Evolutionary conservation across 1,140 invertebrate species (phyloP).

Genomic region (Orchestia grillus): DNA sequence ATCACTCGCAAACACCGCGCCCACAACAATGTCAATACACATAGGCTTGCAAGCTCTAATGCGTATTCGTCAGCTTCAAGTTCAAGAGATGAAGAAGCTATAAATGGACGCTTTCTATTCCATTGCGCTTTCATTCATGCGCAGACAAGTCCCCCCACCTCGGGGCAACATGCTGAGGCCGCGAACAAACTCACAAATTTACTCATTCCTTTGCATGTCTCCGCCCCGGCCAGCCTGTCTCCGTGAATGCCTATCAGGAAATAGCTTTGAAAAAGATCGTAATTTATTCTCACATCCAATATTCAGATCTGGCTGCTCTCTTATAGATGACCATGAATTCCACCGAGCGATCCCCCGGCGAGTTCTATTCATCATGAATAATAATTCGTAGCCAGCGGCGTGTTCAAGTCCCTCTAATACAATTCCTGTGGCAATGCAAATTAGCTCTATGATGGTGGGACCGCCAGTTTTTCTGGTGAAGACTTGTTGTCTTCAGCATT

Average conservation of each 20-base stretch:
- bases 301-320: constrained; percentile 6
- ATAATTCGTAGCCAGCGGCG: not conserved
- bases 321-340: constrained; percentile 10
- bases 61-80: no score
- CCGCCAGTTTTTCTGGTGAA: not conserved
- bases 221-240: not conserved
- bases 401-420: not conserved
- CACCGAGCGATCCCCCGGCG: not conserved
- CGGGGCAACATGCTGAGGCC: not conserved
- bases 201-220: not conserved
- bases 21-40: no score
- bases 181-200: not conserved
- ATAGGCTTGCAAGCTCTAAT: no score
- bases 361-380: not conserved
- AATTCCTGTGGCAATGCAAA: not conserved
- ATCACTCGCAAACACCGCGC: no score
- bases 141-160: not conserved
- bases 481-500: not conserved
- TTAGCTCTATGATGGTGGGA: not conserved
- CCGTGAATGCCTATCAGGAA: not conserved
- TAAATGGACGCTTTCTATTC: not conserved
- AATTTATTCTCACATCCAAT: constrained; percentile 25
- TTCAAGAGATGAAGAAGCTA: no score
- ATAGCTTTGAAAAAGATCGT: not conserved
- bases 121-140: not conserved